phyloP scores from a whole-genome alignment of 2,888 invertebrate species.

The Drosophila prostipennis region DNA sequence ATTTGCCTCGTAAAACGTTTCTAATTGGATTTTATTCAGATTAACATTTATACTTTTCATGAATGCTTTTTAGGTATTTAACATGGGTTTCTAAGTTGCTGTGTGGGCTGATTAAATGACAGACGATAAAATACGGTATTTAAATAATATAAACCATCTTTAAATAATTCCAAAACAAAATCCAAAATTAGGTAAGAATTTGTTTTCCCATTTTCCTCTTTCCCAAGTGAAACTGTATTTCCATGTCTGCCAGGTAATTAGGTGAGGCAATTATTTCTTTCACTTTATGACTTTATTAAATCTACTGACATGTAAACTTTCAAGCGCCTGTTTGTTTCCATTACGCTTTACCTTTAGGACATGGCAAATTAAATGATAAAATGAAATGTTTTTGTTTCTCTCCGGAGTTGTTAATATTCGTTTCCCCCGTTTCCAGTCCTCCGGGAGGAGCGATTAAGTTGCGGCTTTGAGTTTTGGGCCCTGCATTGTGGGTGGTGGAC shows the following conservation, averaged over 20 bases:
- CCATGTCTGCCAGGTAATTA: not conserved
- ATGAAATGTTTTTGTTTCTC: slow-evolving; percentile 32
- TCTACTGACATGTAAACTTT: slow-evolving; percentile 1
- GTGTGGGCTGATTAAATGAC: not conserved
- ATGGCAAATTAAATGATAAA: slow-evolving; percentile 56
- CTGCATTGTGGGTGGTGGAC: slow-evolving; percentile 30
- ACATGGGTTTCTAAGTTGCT: not conserved
- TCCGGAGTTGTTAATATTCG: slow-evolving; percentile 34
- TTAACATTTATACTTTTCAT: slow-evolving; percentile 7
- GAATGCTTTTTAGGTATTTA: slow-evolving; percentile 6
- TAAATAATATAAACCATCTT: no score
- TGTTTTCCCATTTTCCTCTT: not conserved
- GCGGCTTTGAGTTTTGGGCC: slow-evolving; percentile 70
- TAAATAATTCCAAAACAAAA: no score
- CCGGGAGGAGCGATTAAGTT: slow-evolving; percentile 67
- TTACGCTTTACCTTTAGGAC: slow-evolving; percentile 20
- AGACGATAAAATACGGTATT: no score
- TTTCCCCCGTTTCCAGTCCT: slow-evolving; percentile 20
- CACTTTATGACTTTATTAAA: slow-evolving; percentile 20
- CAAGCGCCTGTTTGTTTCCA: slow-evolving; percentile 24
- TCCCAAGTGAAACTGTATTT: not conserved
- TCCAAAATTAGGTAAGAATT: no score
- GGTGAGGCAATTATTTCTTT: not conserved
- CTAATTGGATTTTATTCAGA: slow-evolving; percentile 34
- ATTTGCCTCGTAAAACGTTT: slow-evolving; percentile 25